Base-by-base conservation (phyloP, 2,797 vertebrate species). In the Oceanodroma leucorhoa region DNA sequence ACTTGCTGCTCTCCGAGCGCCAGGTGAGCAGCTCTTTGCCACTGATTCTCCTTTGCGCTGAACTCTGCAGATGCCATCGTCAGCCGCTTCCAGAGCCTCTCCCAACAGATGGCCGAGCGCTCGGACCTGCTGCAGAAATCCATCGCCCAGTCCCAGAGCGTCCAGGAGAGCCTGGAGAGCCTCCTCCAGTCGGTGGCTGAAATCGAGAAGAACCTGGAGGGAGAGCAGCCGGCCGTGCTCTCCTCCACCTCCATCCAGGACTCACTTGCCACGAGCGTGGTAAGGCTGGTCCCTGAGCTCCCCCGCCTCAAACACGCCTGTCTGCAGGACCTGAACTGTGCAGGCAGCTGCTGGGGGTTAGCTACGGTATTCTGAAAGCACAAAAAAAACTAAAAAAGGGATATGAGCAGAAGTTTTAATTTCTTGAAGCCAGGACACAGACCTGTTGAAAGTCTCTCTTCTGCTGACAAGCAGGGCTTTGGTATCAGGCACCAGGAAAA, bases 121-220 rank as follows among this genome's bases (percentile, higher is more conserved):
- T 99, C 99, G 0, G 98, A 99, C 93, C 98, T 99, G 94, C 98
- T 99, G 70, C 99, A 99, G 97, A 99, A 99, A 51, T 98, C 99
- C 32, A 98, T 99, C 9, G 99, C 99, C 30, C 99, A 99, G 96
- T 99, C 99, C 6, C 99, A 99, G 96, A 99, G 98, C 1, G 99
- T 99, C 55, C 99, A 99, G 96, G 99, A 99, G 96, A 99, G 99
- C 16, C 98, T 99, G 90, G 99, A 98, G 96, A 98, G 97, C 86
- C 98, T 99, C 82, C 94, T 99, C 8, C 97, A 98, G 87, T 99
- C 99, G 24, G 97, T 99, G 89, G 98, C 98, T 51, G 97, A 98
- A 53, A 98, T 99, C 27, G 97, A 98, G 79, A 97, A 97, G 93
- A 98, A 79, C 53, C 81, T 98, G 61, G 95, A 97, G 66, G 85